Evolutionary conservation across 2,113 vertebrate species (phyloP), one percentile per base, ranked within the genome.

Genomic region (Vulpes vulpes): DNA sequence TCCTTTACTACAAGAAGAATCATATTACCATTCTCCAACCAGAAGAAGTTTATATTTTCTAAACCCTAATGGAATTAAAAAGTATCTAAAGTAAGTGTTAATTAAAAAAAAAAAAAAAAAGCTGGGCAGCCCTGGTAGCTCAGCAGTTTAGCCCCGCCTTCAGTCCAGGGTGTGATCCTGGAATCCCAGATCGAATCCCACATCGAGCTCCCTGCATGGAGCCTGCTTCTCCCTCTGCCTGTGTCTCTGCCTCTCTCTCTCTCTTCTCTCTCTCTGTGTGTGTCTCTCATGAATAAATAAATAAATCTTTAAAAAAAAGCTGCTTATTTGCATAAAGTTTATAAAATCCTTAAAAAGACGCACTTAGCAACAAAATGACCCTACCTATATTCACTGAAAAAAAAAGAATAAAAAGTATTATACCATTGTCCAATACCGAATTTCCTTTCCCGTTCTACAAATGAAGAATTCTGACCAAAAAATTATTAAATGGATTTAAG

Each of bases 331-430:
- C n/a, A 79, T 11, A 57, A 67, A 19, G 9, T 67, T 96, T 93
- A 88, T 16, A 95, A 96, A 85, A 89, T 65, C 20, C 32, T 95
- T 94, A 78, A 97, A 91, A 94, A 74, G 4, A 23, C 79, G 92
- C 15, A 73, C 85, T 23, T 25, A 95, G 62, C 27, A 95, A 93
- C 84, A 94, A 90, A 89, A 60, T 11, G 76, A 49, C 17, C 12
- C 27, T 57, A 95, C 5, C 88, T 97, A 11, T 82, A 71, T 89
- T 93, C 76, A 93, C 2, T 94, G 35, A 51, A 91, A 43, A 43
- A 43, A 43, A 78, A 95, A 79, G 27, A 83, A 92, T 89, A 87
- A 78, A 83, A 92, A 79, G 35, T 16, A 90, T 17, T 93, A 3
- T 80, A 15, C 19, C 23, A 55, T 51, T 88, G 27, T 57, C 62